Evolutionary conservation across 1,140 invertebrate genomes (phyloP).

Genomic region (Camponotus vicinus): DNA sequence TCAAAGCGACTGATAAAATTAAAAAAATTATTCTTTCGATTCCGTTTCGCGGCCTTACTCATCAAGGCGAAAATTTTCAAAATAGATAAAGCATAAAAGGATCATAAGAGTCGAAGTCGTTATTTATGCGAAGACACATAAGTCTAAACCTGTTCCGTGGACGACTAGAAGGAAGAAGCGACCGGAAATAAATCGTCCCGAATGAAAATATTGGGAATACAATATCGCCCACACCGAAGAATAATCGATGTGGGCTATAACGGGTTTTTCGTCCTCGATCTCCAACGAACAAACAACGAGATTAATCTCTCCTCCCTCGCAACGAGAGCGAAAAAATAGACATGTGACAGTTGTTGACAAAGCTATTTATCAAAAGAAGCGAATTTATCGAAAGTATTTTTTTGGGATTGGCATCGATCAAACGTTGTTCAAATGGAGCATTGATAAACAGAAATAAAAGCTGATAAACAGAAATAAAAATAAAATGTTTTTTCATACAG

Average conservation of each 20-base stretch:
- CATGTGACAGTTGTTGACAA: constrained; percentile 15
- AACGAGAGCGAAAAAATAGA: not conserved
- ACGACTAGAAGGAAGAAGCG: not conserved
- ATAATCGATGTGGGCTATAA: constrained; percentile 26
- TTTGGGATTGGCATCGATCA: no score
- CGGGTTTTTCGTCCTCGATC: constrained; percentile 12
- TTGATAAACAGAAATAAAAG: no score
- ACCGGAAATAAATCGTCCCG: not conserved
- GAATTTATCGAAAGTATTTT: not conserved
- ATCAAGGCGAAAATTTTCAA: not conserved
- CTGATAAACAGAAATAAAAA: not conserved
- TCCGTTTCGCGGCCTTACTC: not conserved
- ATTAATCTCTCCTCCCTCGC: not conserved
- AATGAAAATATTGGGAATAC: constrained; percentile 25
- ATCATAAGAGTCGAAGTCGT: not conserved
- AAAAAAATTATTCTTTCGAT: not conserved
- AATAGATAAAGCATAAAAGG: not conserved
- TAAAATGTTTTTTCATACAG: not conserved
- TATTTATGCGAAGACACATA: not conserved
- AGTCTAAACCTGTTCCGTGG: constrained; percentile 29
- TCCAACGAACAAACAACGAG: constrained; percentile 10
- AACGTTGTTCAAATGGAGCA: not conserved
- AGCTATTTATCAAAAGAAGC: constrained; percentile 16
- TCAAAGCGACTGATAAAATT: not conserved
- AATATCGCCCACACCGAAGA: not conserved